Conservation (phyloP, 2,888 invertebrate species). For the Caenorhabditis sp. region DNA sequence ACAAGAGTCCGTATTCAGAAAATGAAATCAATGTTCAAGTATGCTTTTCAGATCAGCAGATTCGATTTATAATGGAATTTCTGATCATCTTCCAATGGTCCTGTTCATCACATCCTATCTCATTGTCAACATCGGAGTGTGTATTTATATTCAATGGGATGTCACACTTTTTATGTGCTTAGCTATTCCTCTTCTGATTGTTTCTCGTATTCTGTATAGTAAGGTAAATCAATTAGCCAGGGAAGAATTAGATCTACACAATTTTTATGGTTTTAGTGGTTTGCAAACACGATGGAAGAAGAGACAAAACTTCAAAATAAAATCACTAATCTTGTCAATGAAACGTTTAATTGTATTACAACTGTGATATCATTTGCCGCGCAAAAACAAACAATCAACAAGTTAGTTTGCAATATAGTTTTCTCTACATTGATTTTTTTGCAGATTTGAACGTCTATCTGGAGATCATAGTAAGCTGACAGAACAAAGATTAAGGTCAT, state of each 20-base stretch:
- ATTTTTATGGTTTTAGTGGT: slow-evolving; percentile 59
- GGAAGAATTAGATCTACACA: background rate
- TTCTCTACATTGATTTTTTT: background rate
- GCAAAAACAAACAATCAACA: slow-evolving; percentile 66
- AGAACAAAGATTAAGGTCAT: slow-evolving; percentile 64
- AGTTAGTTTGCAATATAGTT: slow-evolving; percentile 38
- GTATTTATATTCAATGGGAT: slow-evolving; percentile 68
- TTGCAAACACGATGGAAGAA: slow-evolving; percentile 65
- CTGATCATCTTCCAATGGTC: slow-evolving; percentile 68
- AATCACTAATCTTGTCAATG: slow-evolving; percentile 66
- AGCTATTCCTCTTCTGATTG: slow-evolving; percentile 60
- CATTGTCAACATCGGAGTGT: slow-evolving; percentile 53
- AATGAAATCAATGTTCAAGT: slow-evolving; percentile 1
- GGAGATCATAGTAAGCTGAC: slow-evolving; percentile 60
- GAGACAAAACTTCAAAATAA: slow-evolving; percentile 64
- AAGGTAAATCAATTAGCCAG: slow-evolving; percentile 52
- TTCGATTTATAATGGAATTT: slow-evolving; percentile 68
- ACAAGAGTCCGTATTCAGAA: slow-evolving; percentile 61
- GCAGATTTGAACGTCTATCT: slow-evolving; percentile 61
- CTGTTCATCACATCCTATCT: slow-evolving; percentile 63
- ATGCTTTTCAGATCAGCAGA: slow-evolving; percentile 63
- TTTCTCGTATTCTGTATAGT: slow-evolving; percentile 63
- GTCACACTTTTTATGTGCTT: slow-evolving; percentile 66
- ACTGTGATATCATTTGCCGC: slow-evolving; percentile 69
- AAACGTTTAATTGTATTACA: slow-evolving; percentile 67